phyloP scores from a whole-genome alignment of 1,140 invertebrate genomes.

The Drosophila oshimai region DNA sequence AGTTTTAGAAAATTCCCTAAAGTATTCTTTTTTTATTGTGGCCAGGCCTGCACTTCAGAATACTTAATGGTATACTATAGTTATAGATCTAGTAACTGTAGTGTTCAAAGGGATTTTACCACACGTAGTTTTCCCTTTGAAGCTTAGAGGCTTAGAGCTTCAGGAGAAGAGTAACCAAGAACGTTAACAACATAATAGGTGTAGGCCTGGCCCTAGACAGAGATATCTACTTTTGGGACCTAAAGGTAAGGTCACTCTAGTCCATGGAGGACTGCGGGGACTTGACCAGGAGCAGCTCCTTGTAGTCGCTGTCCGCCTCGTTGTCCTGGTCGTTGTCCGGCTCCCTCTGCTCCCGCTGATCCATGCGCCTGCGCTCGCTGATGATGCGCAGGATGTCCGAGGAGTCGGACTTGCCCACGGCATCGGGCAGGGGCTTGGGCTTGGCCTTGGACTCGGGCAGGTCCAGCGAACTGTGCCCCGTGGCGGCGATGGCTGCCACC shows the following conservation, averaged over 20 bases:
- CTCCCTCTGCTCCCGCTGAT: slow-evolving; percentile 64
- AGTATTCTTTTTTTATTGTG: slow-evolving; percentile 11
- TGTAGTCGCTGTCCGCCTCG: slow-evolving; percentile 67
- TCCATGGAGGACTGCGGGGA: slow-evolving; percentile 80
- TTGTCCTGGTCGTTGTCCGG: slow-evolving; percentile 1
- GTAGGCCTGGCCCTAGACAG: background rate
- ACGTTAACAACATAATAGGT: background rate
- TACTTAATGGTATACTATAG: too few relatives aligned
- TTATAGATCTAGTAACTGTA: too few relatives aligned
- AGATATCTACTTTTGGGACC: background rate
- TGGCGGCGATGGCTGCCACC: background rate
- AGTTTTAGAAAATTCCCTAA: slow-evolving; percentile 67
- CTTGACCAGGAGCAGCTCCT: slow-evolving; percentile 76
- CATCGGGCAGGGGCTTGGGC: background rate
- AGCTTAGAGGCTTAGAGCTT: too few relatives aligned
- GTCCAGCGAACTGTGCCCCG: slow-evolving; percentile 23
- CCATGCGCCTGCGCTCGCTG: slow-evolving; percentile 78
- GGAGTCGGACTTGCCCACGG: slow-evolving; percentile 68
- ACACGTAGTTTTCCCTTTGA: too few relatives aligned
- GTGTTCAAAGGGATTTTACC: too few relatives aligned
- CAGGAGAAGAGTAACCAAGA: too few relatives aligned
- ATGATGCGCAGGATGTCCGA: slow-evolving; percentile 81
- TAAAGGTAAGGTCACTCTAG: slow-evolving; percentile 17
- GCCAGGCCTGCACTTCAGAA: background rate
- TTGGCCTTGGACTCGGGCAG: background rate